phyloP scores from a whole-genome alignment of 2,113 vertebrate species.

The Etheostoma spectabile region DNA sequence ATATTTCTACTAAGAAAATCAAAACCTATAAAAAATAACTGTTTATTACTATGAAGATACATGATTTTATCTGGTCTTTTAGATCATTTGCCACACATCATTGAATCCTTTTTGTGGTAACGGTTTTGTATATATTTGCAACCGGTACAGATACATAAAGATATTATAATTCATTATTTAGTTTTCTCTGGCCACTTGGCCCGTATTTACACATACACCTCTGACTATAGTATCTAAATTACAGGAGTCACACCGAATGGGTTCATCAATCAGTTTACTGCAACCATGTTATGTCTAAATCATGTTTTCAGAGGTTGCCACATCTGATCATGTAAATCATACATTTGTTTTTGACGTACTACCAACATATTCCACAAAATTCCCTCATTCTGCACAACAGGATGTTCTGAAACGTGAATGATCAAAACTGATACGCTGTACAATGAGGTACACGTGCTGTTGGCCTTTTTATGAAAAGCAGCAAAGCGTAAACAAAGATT shows the following conservation, averaged over 20 bases:
- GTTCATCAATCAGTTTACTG: slow-evolving; percentile 44
- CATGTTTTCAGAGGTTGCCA: not conserved
- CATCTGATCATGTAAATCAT: slow-evolving; percentile 9
- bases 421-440: not conserved
- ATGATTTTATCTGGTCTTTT: not conserved
- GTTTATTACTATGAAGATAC: too few species aligned
- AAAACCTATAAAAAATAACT: not conserved
- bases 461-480: slow-evolving; percentile 38
- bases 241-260: not conserved
- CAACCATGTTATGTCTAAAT: slow-evolving; percentile 5
- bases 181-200: not conserved
- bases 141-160: not conserved
- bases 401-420: not conserved
- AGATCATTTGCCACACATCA: not conserved
- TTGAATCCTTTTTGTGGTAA: not conserved
- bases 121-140: not conserved
- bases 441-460: not conserved
- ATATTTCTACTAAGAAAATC: not conserved
- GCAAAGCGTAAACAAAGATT: slow-evolving; percentile 22
- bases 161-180: not conserved
- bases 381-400: slow-evolving; percentile 1
- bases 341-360: not conserved
- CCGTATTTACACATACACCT: not conserved
- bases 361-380: slow-evolving; percentile 16
- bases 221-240: not conserved